Base-by-base conservation (phyloP, 1,140 invertebrate genomes). In the Atopsyche davidsoni region DNA sequence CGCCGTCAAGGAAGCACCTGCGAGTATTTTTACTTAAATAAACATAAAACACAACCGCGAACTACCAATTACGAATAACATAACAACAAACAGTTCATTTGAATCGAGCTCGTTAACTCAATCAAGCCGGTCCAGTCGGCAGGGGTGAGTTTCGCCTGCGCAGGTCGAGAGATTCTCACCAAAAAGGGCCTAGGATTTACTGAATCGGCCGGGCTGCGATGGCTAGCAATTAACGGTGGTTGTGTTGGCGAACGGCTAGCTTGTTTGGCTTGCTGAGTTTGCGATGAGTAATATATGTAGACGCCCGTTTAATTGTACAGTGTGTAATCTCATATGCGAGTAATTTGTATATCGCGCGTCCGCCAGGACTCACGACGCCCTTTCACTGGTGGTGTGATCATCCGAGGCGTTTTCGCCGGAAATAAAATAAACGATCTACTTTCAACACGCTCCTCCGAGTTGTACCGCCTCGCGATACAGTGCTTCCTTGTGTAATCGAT, bases 221-320 rank as follows among this genome's bases (percentile, higher is more conserved):
- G n/a, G n/a, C n/a, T n/a, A n/a, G n/a, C n/a, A n/a, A n/a, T n/a
- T n/a, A n/a, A n/a, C n/a, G n/a, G n/a, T n/a, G n/a, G n/a, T n/a
- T n/a, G n/a, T n/a, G n/a, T n/a, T n/a, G n/a, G n/a, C n/a, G n/a
- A n/a, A n/a, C n/a, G n/a, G n/a, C n/a, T n/a, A n/a, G n/a, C n/a
- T n/a, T n/a, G n/a, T n/a, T n/a, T n/a, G n/a, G n/a, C 32, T 4
- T 34, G 16, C n/a, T 50, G n/a, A 40, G 36, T 50, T 50, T 50
- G 25, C 23, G 22, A 9, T 19, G 14, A 50, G 47, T 17, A 16
- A 32, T 23, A n/a, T 40, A 31, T 42, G 47, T 43, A 41, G 35
- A 50, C 47, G 47, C 39, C 38, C 34, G 28, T 50, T 50, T 50
- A 50, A 50, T 50, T 50, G 39, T 42, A 17, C 39, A 32, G 14